Evolutionary conservation across 2,797 vertebrate genomes (phyloP).

Genomic region (Ambastaia sidthimunki): DNA sequence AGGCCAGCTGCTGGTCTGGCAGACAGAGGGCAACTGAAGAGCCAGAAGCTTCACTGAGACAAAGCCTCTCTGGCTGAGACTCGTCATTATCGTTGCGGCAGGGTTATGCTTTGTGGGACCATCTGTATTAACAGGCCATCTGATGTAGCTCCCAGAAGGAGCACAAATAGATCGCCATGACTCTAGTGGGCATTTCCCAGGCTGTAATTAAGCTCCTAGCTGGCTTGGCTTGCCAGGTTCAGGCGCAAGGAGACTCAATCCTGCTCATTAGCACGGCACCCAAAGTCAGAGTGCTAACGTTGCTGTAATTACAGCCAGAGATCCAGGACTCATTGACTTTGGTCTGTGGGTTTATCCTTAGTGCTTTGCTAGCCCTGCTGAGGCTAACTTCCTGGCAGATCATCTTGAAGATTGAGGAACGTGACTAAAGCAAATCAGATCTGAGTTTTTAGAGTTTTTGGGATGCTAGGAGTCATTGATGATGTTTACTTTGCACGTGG

Average conservation of each 20-base stretch:
- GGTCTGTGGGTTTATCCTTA: slow-evolving; percentile 13
- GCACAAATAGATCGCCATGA: slow-evolving; percentile 49
- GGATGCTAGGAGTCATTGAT: slow-evolving; percentile 8
- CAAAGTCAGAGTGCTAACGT: slow-evolving; percentile 30
- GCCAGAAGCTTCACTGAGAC: slow-evolving; percentile 46
- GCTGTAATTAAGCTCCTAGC: slow-evolving; percentile 68
- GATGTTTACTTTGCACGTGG: neutral
- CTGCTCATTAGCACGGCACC: slow-evolving; percentile 44
- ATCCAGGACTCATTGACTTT: slow-evolving; percentile 30
- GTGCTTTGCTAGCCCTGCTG: slow-evolving; percentile 3
- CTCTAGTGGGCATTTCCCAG: slow-evolving; percentile 60
- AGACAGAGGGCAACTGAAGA: slow-evolving; percentile 44
- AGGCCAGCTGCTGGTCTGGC: slow-evolving; percentile 73
- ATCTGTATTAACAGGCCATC: slow-evolving; percentile 61
- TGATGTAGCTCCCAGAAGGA: slow-evolving; percentile 57
- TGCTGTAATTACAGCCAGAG: slow-evolving; percentile 49
- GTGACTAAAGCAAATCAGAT: slow-evolving; percentile 4
- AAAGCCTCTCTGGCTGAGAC: slow-evolving; percentile 51
- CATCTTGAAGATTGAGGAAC: slow-evolving; percentile 4
- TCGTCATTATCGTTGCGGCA: slow-evolving; percentile 63
- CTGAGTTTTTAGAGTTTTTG: neutral
- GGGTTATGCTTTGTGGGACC: slow-evolving; percentile 60
- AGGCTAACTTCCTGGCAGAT: slow-evolving; percentile 27
- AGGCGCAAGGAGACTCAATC: slow-evolving; percentile 29
- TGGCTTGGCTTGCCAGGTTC: slow-evolving; percentile 44